Percentiles rank a stretch among this genome's conserved stretches.
These are phyloP conservation scores for Miltochrista miniata DNA, from an alignment of 2,888 invertebrate genomes.

Conservation along the genomic window DNA sequence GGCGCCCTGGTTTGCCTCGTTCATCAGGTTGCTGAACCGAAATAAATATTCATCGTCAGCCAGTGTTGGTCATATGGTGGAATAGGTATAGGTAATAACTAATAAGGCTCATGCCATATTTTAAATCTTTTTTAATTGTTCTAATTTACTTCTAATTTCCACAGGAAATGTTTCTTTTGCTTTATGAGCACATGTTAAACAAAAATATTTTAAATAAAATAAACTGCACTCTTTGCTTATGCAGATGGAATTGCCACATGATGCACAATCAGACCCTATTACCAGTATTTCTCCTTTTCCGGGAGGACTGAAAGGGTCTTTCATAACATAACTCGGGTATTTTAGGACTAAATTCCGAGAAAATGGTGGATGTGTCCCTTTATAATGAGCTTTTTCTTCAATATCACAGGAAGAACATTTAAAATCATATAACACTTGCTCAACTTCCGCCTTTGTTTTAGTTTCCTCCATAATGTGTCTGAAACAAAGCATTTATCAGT, in stretches of 20 bases:
- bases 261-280: conserved; percentile 89
- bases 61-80: too few relatives aligned
- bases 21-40: too few relatives aligned
- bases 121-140: conserved; percentile 51
- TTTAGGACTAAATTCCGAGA: conserved; percentile 86
- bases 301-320: conserved; percentile 92
- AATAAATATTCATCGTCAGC: too few relatives aligned
- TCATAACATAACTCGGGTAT: conserved; percentile 91
- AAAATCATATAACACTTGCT: conserved; percentile 73
- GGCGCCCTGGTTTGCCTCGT: too few relatives aligned
- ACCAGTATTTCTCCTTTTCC: conserved; percentile 90
- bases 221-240: conserved; percentile 89
- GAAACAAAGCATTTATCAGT: conserved; percentile 37
- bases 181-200: conserved; percentile 86
- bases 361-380: conserved; percentile 90
- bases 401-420: conserved; percentile 86
- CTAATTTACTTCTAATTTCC: conserved; percentile 86
- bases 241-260: conserved; percentile 88
- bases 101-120: not conserved
- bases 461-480: conserved; percentile 57
- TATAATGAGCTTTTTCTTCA: conserved; percentile 89
- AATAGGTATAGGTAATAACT: too few relatives aligned
- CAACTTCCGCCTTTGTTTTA: conserved; percentile 50
- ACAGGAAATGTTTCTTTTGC: conserved; percentile 86
- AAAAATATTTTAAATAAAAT: conserved; percentile 90